Percentiles rank a stretch among this genome's conserved stretches.
phyloP scores from a whole-genome alignment of 2,113 vertebrate genomes.

The Hippocampus mohnikei region DNA sequence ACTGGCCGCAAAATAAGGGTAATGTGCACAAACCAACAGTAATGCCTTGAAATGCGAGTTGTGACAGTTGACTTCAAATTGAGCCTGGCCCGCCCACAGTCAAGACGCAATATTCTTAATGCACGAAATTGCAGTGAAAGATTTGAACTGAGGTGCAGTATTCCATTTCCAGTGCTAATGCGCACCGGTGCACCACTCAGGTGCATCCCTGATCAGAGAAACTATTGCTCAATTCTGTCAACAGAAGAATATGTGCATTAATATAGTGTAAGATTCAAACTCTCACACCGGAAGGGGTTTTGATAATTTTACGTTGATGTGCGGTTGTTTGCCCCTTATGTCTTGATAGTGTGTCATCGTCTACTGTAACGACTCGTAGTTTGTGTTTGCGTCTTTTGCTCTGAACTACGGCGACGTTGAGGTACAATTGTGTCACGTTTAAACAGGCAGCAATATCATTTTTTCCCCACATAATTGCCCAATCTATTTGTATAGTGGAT shows the following conservation, averaged over 20 bases:
- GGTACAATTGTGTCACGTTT: conserved; percentile 28
- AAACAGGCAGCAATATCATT: conserved; percentile 34
- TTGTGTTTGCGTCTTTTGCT: not conserved
- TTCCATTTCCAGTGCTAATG: no score
- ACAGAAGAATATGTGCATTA: no score
- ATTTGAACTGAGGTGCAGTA: no score
- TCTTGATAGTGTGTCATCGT: conserved; percentile 19
- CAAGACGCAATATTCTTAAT: no score
- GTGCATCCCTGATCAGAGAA: no score
- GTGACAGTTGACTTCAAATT: not conserved
- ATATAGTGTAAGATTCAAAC: no score
- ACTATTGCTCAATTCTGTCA: no score
- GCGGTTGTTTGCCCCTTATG: conserved; percentile 25
- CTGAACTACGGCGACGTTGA: not conserved
- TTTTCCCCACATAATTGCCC: conserved; percentile 36
- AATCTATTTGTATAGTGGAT: conserved; percentile 60
- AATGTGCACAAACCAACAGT: not conserved
- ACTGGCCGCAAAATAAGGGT: no score
- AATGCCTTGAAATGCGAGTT: not conserved
- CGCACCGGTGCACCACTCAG: no score
- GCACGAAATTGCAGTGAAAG: no score
- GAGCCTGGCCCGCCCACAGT: no score
- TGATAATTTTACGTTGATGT: conserved; percentile 4
- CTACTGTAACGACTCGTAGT: not conserved
- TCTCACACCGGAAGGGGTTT: not conserved